These are phyloP conservation scores for Gobiocypris rarus DNA, from an alignment of 2,113 vertebrate species.

Conservation along the genomic window DNA sequence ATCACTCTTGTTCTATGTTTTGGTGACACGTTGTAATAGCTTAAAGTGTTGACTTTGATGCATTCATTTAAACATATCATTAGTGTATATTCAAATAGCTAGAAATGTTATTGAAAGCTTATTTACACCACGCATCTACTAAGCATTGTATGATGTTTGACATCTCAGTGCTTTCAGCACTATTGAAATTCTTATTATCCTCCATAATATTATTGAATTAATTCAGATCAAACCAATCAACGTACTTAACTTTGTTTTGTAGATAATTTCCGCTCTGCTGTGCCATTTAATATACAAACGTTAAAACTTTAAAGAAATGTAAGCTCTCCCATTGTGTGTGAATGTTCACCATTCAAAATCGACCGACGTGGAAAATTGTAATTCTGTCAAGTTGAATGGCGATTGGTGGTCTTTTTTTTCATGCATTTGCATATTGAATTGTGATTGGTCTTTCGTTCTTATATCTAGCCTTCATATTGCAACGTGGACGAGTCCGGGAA, in stretches of 20 bases:
- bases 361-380: not conserved
- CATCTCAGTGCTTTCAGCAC: not conserved
- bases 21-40: not conserved
- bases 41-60: not conserved
- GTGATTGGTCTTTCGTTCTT: not conserved
- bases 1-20: not conserved
- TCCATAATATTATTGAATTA: not conserved
- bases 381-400: not conserved
- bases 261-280: not conserved
- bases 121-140: not conserved
- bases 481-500: not conserved
- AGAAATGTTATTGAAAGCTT: not conserved
- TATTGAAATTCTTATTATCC: not conserved
- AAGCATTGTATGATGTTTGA: not conserved
- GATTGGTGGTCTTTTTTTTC: not conserved
- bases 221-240: not conserved
- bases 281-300: not conserved
- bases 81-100: not conserved
- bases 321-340: not conserved
- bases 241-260: not conserved
- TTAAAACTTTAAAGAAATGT: no score
- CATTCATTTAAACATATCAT: not conserved
- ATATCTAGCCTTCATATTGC: not conserved
- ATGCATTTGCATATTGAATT: constrained; percentile 5
- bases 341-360: constrained; percentile 1